Evolutionary conservation across 2,888 invertebrate species (phyloP).

Genomic region (Brenthis daphne): DNA sequence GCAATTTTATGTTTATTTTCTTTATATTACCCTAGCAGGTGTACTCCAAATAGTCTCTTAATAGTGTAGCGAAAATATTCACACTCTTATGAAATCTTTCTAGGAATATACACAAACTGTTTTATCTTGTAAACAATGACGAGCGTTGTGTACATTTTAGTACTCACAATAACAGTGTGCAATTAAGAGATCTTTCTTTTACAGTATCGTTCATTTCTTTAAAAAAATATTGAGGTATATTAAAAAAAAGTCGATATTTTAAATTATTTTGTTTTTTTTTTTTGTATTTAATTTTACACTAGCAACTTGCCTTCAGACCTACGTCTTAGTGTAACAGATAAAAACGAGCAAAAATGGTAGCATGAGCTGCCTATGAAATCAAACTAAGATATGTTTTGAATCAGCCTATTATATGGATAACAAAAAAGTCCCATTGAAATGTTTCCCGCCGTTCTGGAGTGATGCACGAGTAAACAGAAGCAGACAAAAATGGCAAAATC

Average conservation of each 20-base stretch:
- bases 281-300: not conserved
- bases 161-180: slow-evolving; percentile 11
- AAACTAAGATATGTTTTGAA: no score
- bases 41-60: slow-evolving; percentile 12
- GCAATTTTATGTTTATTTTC: slow-evolving; percentile 1
- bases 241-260: not conserved
- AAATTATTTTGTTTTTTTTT: not conserved
- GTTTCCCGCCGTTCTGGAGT: no score
- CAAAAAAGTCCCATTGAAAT: no score
- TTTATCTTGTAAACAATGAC: slow-evolving; percentile 28
- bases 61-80: slow-evolving; percentile 20
- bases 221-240: not conserved
- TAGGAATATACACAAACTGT: slow-evolving; percentile 19
- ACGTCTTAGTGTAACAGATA: no score
- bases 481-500: no score
- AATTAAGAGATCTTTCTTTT: slow-evolving; percentile 16
- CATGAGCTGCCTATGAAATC: no score
- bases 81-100: slow-evolving; percentile 28
- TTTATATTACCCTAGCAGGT: slow-evolving; percentile 15
- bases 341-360: no score
- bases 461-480: no score
- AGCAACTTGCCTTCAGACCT: no score
- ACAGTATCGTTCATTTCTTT: slow-evolving; percentile 7
- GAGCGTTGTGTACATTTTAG: slow-evolving; percentile 16
- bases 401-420: no score